These are phyloP conservation scores for Ptilorrhoa leucosticta DNA, from an alignment of 2,113 vertebrate species.

Conservation along the genomic window DNA sequence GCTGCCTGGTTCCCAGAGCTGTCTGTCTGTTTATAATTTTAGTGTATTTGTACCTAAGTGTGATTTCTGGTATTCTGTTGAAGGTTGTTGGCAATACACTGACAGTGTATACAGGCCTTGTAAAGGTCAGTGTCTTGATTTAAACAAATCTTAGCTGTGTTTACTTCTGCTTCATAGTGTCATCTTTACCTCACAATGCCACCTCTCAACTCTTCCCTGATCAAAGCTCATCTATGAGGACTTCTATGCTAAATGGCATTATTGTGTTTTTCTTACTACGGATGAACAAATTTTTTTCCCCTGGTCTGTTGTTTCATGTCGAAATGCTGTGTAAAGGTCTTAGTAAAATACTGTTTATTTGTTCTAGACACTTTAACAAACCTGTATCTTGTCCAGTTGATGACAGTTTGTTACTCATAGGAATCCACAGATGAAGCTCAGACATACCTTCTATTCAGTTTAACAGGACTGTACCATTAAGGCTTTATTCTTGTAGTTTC, in stretches of 20 bases:
- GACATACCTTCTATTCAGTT: background rate
- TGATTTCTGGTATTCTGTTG: background rate
- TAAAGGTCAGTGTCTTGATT: background rate
- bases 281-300: background rate
- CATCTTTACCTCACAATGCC: background rate
- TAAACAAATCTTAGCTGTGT: background rate
- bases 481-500: background rate
- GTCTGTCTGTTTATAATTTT: background rate
- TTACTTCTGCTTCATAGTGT: background rate
- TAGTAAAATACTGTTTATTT: background rate
- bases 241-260: background rate
- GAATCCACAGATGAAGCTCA: background rate
- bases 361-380: background rate
- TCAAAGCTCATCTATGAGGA: background rate
- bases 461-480: background rate
- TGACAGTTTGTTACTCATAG: background rate
- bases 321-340: background rate
- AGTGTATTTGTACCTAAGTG: background rate
- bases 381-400: background rate
- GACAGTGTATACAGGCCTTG: background rate
- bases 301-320: background rate
- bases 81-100: background rate
- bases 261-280: background rate
- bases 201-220: background rate
- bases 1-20: background rate